These are phyloP conservation scores for Azemiops feae DNA, from an alignment of 2,113 vertebrate genomes.

Conservation along the genomic window DNA sequence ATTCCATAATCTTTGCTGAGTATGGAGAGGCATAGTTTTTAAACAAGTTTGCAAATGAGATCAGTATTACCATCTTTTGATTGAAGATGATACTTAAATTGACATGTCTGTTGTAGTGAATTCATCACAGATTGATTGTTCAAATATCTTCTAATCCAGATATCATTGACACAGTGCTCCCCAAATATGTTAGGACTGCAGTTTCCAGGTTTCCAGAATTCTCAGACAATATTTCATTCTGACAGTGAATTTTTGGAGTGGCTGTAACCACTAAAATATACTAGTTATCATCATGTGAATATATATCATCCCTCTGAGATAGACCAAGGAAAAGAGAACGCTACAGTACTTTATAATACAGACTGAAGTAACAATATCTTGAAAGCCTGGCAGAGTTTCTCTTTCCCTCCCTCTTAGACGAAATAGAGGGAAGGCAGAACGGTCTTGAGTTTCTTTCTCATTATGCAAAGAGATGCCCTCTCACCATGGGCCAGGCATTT, in stretches of 20 bases:
- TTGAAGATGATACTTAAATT: neutral
- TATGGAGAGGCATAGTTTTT: neutral
- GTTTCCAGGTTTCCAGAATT: neutral
- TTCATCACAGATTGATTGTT: neutral
- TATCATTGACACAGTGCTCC: neutral
- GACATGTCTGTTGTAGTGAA: neutral
- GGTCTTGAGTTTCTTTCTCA: slow-evolving; percentile 87
- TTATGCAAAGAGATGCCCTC: slow-evolving; percentile 81
- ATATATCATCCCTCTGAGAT: neutral
- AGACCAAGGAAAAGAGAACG: neutral
- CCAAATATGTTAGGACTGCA: neutral
- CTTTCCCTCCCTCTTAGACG: neutral
- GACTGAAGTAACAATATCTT: neutral
- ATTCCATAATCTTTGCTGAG: neutral
- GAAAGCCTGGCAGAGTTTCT: neutral
- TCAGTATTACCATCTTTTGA: neutral
- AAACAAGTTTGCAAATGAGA: neutral
- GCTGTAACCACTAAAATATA: neutral
- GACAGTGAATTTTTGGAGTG: neutral
- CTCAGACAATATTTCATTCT: neutral
- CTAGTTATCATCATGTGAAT: neutral
- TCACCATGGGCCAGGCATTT: slow-evolving; percentile 74
- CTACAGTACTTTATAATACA: neutral
- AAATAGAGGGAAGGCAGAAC: slow-evolving; percentile 71
- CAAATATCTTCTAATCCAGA: neutral